phyloP scores from a whole-genome alignment of 2,113 vertebrate species.

The Lontra canadensis region DNA sequence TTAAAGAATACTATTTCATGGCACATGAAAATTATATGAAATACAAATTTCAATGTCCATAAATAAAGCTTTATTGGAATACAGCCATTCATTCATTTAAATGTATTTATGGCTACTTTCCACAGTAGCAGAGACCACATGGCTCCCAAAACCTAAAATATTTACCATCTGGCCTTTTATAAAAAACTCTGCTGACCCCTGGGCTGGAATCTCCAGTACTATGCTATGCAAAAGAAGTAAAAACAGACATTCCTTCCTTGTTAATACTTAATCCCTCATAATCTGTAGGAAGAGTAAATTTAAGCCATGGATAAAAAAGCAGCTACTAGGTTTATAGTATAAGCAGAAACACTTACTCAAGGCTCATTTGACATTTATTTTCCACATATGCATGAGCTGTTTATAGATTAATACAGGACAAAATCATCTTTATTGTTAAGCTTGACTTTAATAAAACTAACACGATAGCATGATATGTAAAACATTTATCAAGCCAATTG shows the following conservation, averaged over 20 bases:
- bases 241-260: neutral
- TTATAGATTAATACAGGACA: neutral
- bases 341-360: neutral
- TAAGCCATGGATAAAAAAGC: neutral
- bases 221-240: neutral
- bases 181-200: neutral
- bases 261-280: neutral
- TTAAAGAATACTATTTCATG: conserved; percentile 7
- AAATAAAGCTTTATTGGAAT: neutral
- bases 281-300: neutral
- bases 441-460: conserved; percentile 16
- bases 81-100: neutral
- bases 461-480: neutral
- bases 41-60: neutral
- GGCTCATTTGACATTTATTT: conserved; percentile 48
- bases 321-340: neutral
- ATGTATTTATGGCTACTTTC: neutral
- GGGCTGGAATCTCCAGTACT: neutral
- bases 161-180: neutral
- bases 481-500: neutral
- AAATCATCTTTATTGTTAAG: conserved; percentile 41
- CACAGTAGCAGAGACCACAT: neutral
- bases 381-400: neutral
- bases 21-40: neutral
- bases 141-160: neutral